phyloP scores from a whole-genome alignment of 1,140 invertebrate genomes.

The Bombus difficillimus region DNA sequence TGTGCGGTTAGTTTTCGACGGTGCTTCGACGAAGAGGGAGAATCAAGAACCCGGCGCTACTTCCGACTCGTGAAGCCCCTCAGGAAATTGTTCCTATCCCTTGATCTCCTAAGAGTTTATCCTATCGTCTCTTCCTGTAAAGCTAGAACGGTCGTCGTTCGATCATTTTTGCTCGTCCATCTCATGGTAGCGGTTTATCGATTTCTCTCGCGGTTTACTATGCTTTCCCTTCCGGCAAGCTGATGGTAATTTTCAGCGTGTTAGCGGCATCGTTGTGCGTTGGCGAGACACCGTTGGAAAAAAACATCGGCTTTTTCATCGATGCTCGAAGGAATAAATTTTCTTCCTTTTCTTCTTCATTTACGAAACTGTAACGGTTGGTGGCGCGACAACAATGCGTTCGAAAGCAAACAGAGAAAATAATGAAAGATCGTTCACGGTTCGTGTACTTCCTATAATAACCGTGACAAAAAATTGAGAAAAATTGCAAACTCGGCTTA shows the following conservation, averaged over 20 bases:
- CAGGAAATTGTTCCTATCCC: conserved; percentile 71
- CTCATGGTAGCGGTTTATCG: conserved; percentile 36
- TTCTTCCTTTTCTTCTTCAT: not conserved
- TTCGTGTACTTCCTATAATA: not conserved
- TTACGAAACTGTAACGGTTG: not conserved
- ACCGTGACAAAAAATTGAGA: conserved; percentile 1
- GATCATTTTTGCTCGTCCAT: conserved; percentile 43
- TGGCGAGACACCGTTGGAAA: not conserved
- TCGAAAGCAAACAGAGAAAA: not conserved
- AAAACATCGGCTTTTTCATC: not conserved
- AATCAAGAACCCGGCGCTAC: conserved; percentile 53
- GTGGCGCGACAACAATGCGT: not conserved
- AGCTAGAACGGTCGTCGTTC: conserved; percentile 34
- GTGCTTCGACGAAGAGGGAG: conserved; percentile 32
- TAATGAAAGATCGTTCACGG: conserved; percentile 17
- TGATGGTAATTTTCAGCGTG: conserved; percentile 29
- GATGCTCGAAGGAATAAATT: not conserved
- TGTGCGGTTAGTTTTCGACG: conserved; percentile 27
- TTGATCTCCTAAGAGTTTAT: conserved; percentile 68
- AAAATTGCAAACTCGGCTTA: conserved; percentile 7
- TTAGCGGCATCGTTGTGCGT: not conserved
- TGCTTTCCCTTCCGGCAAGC: conserved; percentile 4
- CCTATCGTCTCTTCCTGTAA: conserved; percentile 62
- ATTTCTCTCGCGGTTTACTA: conserved; percentile 35
- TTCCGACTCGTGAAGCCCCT: conserved; percentile 53